phyloP scores from a whole-genome alignment of 2,113 vertebrate species.

The Leptocoma aspasia region DNA sequence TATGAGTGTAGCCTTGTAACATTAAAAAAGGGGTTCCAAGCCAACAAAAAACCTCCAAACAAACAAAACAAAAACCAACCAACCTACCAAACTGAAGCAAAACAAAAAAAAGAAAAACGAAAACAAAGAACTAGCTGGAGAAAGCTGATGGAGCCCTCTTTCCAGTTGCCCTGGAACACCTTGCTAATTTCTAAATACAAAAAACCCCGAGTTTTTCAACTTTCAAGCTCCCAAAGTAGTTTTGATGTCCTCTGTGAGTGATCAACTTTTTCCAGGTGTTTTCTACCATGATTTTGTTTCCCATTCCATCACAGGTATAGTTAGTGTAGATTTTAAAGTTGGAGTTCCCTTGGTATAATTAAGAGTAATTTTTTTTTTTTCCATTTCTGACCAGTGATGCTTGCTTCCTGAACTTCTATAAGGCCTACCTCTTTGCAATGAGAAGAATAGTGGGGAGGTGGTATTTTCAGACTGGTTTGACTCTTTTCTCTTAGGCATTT shows the following conservation, averaged over 20 bases:
- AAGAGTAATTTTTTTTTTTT: neutral
- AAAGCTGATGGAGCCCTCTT: neutral
- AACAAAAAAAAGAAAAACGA: too few species aligned
- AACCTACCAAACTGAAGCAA: neutral
- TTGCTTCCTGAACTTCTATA: neutral
- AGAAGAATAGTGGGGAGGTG: neutral
- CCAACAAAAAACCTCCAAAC: neutral
- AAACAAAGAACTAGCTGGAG: neutral
- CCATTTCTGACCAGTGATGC: neutral
- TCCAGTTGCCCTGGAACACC: neutral
- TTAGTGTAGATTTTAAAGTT: neutral
- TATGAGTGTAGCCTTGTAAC: neutral
- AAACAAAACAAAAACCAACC: neutral
- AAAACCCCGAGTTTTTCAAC: neutral
- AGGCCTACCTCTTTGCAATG: neutral
- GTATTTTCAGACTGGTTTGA: neutral
- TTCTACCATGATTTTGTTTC: neutral
- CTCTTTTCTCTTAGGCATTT: neutral
- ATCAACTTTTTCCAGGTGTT: neutral
- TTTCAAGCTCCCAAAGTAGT: neutral
- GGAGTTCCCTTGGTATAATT: neutral
- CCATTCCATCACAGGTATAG: neutral
- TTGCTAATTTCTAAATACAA: neutral
- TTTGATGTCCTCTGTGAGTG: neutral
- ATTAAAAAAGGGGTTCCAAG: neutral